Base-by-base conservation (phyloP, 1,140 invertebrate genomes). In the Micrasema minimum region DNA sequence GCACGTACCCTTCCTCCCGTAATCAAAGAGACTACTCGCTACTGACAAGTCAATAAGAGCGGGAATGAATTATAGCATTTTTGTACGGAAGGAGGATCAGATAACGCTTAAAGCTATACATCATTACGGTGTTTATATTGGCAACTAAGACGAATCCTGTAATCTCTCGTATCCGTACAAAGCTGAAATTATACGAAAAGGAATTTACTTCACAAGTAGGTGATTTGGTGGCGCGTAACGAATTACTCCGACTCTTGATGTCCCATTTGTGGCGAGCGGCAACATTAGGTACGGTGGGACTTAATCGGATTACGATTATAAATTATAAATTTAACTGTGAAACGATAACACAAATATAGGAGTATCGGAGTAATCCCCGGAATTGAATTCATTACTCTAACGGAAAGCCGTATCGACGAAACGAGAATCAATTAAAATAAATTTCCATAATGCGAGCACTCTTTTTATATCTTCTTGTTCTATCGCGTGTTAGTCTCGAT, bases 401-500 rank as follows among this genome's bases (percentile, higher is more conserved):
- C 12, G 35, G 31, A 20, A n/a, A 31, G 14, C 10, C 35, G 37
- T 35, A 31, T 31, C 35, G 55, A 18, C 9, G 16, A 50, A 68
- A 59, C 37, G 46, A 14, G 38, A 31, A 66, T 41, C 62, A 74
- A 74, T 74, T 74, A 70, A 70, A 64, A 46, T 55, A 66, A 69
- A 74, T 74, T 70, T 59, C 35, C 62, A 70, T 74, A 70, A 43
- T 69, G 37, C 45, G 59, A 46, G 5, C 9, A n/a, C 20, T 55
- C 61, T 59, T 20, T 6, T 35, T 70, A 66, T 69, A 66, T 69
- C 61, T n/a, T 16, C 57, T 20, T 37, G 48, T 72, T 48, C 12
- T 10, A 72, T 70, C 68, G 57, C 18, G 20, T 45, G 31, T 46
- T 43, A 37, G 46, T 14, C 18, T 38, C 22, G 18, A 62, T 59